These are phyloP conservation scores for Pygocentrus nattereri DNA, from an alignment of 2,797 vertebrate species.

Conservation along the genomic window DNA sequence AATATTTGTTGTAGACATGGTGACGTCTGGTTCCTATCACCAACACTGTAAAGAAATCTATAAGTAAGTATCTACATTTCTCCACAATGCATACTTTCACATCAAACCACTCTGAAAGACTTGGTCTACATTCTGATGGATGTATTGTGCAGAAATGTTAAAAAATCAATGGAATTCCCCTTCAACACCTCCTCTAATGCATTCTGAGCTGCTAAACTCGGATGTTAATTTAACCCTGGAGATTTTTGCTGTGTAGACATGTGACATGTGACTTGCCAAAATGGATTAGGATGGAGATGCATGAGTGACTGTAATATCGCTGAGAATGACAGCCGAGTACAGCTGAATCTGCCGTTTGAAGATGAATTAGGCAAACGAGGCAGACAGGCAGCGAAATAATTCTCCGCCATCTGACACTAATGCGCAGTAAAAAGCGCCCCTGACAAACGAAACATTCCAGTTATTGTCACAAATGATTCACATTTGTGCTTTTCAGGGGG, in stretches of 20 bases:
- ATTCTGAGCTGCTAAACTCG: neutral
- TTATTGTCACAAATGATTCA: conserved; percentile 78
- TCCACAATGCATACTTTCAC: too few species aligned
- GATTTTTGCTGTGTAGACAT: neutral
- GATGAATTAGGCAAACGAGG: conserved; percentile 26
- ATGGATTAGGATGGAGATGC: neutral
- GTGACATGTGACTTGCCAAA: neutral
- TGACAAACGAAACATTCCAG: conserved; percentile 72
- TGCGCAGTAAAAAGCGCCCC: conserved; percentile 50
- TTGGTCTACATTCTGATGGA: too few species aligned
- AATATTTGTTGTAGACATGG: too few species aligned
- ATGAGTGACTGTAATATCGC: neutral
- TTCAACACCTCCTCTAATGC: neutral
- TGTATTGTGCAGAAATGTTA: neutral
- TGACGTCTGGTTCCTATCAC: too few species aligned
- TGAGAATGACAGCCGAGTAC: conserved; percentile 1
- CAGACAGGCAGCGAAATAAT: conserved; percentile 22
- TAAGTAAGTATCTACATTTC: too few species aligned
- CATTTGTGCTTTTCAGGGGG: conserved; percentile 42
- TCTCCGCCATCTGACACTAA: conserved; percentile 7
- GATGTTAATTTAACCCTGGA: conserved; percentile 7
- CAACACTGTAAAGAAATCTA: too few species aligned
- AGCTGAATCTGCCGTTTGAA: conserved; percentile 24
- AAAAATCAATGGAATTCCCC: neutral
- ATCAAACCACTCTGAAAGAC: too few species aligned